These are phyloP conservation scores for Balaeniceps rex DNA, from an alignment of 2,113 vertebrate genomes.

Conservation along the genomic window DNA sequence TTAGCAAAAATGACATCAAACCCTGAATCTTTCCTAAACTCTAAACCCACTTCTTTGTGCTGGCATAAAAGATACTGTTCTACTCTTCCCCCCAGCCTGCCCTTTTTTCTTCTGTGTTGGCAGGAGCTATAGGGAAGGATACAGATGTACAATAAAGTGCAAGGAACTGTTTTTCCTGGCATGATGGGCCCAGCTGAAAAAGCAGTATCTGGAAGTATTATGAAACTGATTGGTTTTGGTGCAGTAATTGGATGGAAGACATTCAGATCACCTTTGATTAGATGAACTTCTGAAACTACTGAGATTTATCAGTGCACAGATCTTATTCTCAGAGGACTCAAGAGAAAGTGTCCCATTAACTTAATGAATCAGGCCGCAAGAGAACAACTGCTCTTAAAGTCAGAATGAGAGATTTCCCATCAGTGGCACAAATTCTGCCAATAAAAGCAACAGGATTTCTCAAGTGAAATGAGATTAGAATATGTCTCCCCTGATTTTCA, in stretches of 20 bases:
- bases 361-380: constrained; percentile 60
- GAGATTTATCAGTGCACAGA: constrained; percentile 42
- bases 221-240: constrained; percentile 10
- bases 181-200: not conserved
- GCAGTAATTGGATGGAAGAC: constrained; percentile 37
- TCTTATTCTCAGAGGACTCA: constrained; percentile 41
- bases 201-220: not conserved
- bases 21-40: not conserved
- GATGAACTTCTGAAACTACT: constrained; percentile 55
- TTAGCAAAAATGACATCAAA: not conserved
- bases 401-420: constrained; percentile 59
- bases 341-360: constrained; percentile 58
- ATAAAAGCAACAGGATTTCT: constrained; percentile 36
- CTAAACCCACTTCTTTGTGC: not conserved
- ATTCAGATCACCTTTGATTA: constrained; percentile 65
- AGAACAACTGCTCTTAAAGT: constrained; percentile 40
- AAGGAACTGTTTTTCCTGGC: not conserved
- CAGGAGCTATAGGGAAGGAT: not conserved
- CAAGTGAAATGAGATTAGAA: constrained; percentile 58
- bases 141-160: not conserved
- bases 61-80: not conserved
- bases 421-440: constrained; percentile 42
- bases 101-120: not conserved
- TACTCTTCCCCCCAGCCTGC: not conserved
- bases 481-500: constrained; percentile 44